Base-by-base conservation (phyloP, 2,888 invertebrate species). In the Thelaira solivaga region DNA sequence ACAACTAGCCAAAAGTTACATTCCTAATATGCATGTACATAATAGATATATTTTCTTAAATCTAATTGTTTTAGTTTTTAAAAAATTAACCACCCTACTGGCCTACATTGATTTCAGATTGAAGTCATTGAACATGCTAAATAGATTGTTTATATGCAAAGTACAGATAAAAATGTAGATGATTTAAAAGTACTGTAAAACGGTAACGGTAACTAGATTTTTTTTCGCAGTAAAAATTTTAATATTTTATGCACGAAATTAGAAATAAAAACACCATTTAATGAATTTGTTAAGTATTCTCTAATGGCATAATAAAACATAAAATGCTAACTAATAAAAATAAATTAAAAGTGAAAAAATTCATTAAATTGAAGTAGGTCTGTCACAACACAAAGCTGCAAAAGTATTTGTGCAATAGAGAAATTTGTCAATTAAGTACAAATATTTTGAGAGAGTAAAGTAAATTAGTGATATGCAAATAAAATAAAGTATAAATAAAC, bases 301-400 rank as follows among this genome's bases (percentile, higher is more conserved):
- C 36, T 43, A 61, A 74, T 74, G 74, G 67, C 74, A 59, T 65
- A 65, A 74, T 67, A 67, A n/a, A 67, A 74, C 13, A 73, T 22
- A 43, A 64, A 72, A 26, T 64, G 64, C 55, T 64, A 72, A 57
- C 7, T 7, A 67, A 34, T 22, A 6, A 10, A 51, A 51, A 51
- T 41, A 61, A 51, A n/a, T n/a, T n/a, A n/a, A n/a, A n/a, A n/a
- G n/a, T n/a, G n/a, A n/a, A n/a, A n/a, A n/a, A n/a, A n/a, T n/a
- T n/a, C n/a, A n/a, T n/a, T n/a, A n/a, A n/a, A n/a, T n/a, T n/a
- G n/a, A n/a, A n/a, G n/a, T n/a, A n/a, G n/a, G n/a, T n/a, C n/a
- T n/a, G n/a, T n/a, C n/a, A 26, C 34, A 11, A 18, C 8, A 7
- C 8, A 31, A n/a, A n/a, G n/a, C n/a, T n/a, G n/a, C n/a, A n/a